Conservation (phyloP, 2,797 vertebrate species). For the Heteromormyrus szaboi region DNA sequence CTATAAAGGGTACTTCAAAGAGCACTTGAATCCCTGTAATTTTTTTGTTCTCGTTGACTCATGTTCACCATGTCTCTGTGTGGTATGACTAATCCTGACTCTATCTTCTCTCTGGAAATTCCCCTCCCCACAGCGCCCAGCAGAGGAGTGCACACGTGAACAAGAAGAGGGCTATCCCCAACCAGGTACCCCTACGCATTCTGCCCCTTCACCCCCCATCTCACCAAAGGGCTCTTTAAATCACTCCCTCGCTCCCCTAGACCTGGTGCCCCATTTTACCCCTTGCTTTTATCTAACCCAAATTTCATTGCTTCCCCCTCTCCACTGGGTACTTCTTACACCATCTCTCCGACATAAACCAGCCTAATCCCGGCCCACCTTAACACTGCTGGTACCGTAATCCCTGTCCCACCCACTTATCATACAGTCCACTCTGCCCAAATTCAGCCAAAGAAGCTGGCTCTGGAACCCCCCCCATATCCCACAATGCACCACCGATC, state of each 20-base stretch:
- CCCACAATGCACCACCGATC: background rate
- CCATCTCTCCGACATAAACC: background rate
- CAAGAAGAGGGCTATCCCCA: conserved; percentile 89
- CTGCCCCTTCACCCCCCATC: background rate
- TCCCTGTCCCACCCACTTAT: background rate
- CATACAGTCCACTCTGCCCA: background rate
- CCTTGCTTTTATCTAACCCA: background rate
- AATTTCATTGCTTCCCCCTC: background rate
- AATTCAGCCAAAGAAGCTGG: background rate
- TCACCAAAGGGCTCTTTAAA: background rate
- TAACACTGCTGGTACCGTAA: background rate
- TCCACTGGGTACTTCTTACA: background rate
- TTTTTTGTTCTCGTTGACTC: background rate
- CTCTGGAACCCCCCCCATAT: background rate
- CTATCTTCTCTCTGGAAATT: conserved; percentile 1
- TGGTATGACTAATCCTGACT: background rate
- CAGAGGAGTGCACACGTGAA: conserved; percentile 82
- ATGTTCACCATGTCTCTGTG: background rate
- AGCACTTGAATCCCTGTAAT: background rate
- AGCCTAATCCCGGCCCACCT: background rate
- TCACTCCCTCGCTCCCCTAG: background rate
- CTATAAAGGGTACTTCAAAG: background rate
- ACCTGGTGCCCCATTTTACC: background rate
- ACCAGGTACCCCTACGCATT: conserved; percentile 71
- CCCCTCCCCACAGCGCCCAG: conserved; percentile 69